Evolutionary conservation across 2,888 invertebrate genomes (phyloP).

Genomic region (Macrophya alboannulata): DNA sequence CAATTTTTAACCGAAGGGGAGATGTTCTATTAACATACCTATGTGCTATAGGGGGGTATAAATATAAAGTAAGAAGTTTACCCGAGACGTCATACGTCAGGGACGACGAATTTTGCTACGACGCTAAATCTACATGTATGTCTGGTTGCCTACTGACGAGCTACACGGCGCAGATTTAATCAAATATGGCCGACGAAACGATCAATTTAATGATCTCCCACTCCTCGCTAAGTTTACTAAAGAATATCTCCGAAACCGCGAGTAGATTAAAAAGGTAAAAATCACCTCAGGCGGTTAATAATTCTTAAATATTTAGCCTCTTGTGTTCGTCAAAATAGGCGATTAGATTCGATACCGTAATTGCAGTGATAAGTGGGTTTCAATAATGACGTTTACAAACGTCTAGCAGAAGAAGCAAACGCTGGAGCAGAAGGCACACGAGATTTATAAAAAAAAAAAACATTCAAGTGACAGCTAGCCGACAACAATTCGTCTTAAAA

Average conservation of each 20-base stretch:
- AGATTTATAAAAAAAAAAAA: not conserved
- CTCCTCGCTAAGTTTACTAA: not conserved
- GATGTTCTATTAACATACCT: not conserved
- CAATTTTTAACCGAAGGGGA: not conserved
- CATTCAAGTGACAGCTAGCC: conserved; percentile 20
- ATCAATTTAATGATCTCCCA: conserved; percentile 34
- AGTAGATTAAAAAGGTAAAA: not conserved
- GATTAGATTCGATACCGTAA: not conserved
- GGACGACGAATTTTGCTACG: not conserved
- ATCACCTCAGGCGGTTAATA: not conserved
- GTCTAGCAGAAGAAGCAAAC: conserved; percentile 37
- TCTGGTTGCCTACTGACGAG: conserved; percentile 22
- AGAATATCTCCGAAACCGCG: not conserved
- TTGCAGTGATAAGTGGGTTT: not conserved
- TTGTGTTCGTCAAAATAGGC: not conserved
- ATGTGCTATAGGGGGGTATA: conserved; percentile 1
- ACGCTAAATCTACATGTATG: conserved; percentile 6
- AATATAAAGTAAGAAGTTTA: not conserved
- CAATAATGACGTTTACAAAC: conserved; percentile 23
- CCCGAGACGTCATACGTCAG: conserved; percentile 38
- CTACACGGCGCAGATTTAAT: conserved; percentile 14
- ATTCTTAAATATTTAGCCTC: not conserved
- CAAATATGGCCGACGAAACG: conserved; percentile 23
- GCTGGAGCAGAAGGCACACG: conserved; percentile 2
- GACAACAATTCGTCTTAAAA: not conserved